These are phyloP conservation scores for Eutolmus rufibarbis DNA, from an alignment of 2,888 invertebrate genomes.

Conservation along the genomic window DNA sequence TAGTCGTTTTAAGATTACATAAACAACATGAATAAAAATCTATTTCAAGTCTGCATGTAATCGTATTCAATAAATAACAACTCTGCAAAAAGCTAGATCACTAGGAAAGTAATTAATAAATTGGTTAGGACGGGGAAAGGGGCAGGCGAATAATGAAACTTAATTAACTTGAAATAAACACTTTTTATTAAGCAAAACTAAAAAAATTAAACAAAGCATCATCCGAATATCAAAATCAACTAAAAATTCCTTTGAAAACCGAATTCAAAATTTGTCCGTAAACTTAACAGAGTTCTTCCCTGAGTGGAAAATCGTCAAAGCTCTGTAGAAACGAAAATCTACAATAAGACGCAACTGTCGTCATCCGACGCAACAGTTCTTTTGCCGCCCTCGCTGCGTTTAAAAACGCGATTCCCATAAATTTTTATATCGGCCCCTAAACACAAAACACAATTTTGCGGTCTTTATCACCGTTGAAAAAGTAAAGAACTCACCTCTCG, in stretches of 20 bases:
- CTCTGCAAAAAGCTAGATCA: no score
- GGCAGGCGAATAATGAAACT: no score
- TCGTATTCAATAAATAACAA: no score
- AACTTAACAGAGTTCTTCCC: neutral
- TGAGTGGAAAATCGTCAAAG: neutral
- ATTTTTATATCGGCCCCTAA: neutral
- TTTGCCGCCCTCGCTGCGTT: neutral
- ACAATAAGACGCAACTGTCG: neutral
- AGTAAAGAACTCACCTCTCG: neutral
- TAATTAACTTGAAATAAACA: neutral
- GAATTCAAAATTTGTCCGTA: no score
- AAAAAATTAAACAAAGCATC: neutral
- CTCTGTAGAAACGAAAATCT: neutral
- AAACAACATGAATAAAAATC: no score
- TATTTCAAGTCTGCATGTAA: no score
- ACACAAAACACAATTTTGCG: neutral
- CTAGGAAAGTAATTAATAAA: no score
- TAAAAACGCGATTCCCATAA: neutral
- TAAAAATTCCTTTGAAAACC: neutral
- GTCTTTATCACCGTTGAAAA: neutral
- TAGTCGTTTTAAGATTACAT: no score
- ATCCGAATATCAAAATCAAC: neutral
- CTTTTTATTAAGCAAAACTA: neutral
- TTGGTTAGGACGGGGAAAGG: no score
- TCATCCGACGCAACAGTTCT: neutral